A percentile compares a stretch with the other conserved stretches of the same genome.
Conservation (phyloP, 2,888 invertebrate genomes). For the Eupeodes latifasciatus region DNA sequence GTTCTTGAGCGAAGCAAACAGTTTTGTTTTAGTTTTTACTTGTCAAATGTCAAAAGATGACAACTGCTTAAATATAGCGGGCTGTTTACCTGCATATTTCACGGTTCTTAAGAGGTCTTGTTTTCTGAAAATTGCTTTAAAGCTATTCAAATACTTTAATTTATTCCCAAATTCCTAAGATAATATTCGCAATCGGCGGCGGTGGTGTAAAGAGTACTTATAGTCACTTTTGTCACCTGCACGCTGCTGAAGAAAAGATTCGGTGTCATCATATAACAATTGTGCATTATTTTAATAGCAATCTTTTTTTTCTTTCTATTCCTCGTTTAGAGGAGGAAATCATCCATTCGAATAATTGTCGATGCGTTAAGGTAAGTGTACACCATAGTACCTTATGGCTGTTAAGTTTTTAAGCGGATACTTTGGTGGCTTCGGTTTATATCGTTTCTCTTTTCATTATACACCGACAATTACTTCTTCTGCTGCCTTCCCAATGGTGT, state of each 20-base stretch:
- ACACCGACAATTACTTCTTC: slow-evolving; percentile 44
- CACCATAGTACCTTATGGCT: slow-evolving; percentile 77
- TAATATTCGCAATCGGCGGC: slow-evolving; percentile 15
- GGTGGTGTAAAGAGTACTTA: slow-evolving; percentile 34
- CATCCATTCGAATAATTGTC: slow-evolving; percentile 84
- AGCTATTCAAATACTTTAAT: neutral
- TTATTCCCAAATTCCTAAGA: slow-evolving; percentile 11
- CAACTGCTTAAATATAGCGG: too few species aligned
- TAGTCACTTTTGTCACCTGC: slow-evolving; percentile 56
- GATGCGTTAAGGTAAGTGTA: slow-evolving; percentile 84
- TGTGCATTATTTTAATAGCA: slow-evolving; percentile 48
- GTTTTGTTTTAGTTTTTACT: too few species aligned
- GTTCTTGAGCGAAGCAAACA: too few species aligned
- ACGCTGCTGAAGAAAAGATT: neutral
- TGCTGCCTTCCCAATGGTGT: slow-evolving; percentile 59
- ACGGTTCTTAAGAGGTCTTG: too few species aligned
- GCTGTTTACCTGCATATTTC: too few species aligned
- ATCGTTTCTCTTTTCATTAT: slow-evolving; percentile 31
- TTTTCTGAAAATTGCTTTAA: too few species aligned
- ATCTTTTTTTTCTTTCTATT: slow-evolving; percentile 68
- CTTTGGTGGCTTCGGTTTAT: slow-evolving; percentile 67
- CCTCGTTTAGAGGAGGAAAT: slow-evolving; percentile 67
- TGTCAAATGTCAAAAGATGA: too few species aligned
- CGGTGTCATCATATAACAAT: slow-evolving; percentile 47
- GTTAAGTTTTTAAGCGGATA: slow-evolving; percentile 24